Base-by-base conservation (phyloP, 1,140 invertebrate species). In the Gryon sp. region DNA sequence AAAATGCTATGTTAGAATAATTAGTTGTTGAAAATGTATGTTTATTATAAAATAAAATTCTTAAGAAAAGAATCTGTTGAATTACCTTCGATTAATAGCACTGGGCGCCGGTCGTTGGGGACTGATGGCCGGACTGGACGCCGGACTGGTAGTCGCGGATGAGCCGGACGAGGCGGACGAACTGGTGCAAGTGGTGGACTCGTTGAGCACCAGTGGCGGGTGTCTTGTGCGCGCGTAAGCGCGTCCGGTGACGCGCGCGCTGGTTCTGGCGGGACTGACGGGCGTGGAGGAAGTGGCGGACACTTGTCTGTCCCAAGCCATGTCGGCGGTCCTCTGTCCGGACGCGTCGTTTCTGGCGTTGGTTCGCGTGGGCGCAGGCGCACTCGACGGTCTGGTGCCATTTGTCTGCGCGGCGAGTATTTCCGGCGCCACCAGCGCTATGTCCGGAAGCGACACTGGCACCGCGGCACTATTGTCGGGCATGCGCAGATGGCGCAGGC, bases 351-450 rank as follows among this genome's bases (percentile, higher is more conserved):
- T 32, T 7, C 15, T 19, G 7, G 30, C 16, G 9, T 50, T 6
- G 43, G 2, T 8, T 1, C 69, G n/a, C n/a, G 78, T 78, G 0
- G 84, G 86, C 8, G 85, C 83, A 1, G 87, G 87, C 2, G 87
- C 87, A 34, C 86, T 88, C 9, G 84, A 84, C 0, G 87, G 86
- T 26, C 87, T 81, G 1, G 80, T 80, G 4, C 80, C 82, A 46
- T 89, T 88, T 0, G 87, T 89, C 30, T 89, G 87, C 0, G 86
- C 87, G 1, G 86, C 85, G 1, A 87, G 66, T 4, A 89, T 84
- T 52, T 89, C 87, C 11, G 87, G 87, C 0, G 87, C 86, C 5
- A 89, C 84, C 9, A 89, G 53, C 0, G 87, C 86, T 11, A 89
- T 88, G 30, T 89, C 87, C 26, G 87, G 87, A 3, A 89, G 26